phyloP scores from a whole-genome alignment of 2,797 vertebrate genomes.

The Odontamblyopus lacepedii region DNA sequence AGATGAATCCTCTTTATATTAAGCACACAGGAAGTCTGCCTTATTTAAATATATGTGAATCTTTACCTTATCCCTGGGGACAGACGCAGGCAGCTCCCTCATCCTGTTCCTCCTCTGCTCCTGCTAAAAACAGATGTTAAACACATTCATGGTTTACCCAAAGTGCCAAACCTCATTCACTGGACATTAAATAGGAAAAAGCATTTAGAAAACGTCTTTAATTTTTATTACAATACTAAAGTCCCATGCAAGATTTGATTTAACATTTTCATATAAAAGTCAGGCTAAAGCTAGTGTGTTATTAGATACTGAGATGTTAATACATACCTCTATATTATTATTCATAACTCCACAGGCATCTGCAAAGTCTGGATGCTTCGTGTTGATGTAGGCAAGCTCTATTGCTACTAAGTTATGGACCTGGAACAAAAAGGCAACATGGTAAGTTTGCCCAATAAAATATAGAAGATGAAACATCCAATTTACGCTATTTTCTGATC shows the following conservation, averaged over 20 bases:
- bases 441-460: background rate
- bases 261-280: constrained; percentile 2
- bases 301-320: fast-evolving
- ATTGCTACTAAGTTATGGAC: constrained; percentile 98
- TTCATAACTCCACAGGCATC: constrained; percentile 98
- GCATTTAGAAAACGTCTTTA: background rate
- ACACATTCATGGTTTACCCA: background rate
- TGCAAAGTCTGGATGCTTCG: constrained; percentile 97
- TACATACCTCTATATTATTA: constrained; percentile 94
- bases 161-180: constrained; percentile 5
- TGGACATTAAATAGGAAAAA: background rate
- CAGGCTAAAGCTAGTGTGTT: background rate
- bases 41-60: background rate
- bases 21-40: background rate
- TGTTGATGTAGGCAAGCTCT: constrained; percentile 98
- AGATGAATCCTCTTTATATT: constrained; percentile 25
- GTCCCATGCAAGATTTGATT: constrained; percentile 1
- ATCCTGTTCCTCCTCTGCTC: constrained; percentile 94
- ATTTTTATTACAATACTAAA: background rate
- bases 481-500: too few species aligned
- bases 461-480: too few species aligned
- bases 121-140: constrained; percentile 58
- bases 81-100: constrained; percentile 85
- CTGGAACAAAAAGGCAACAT: constrained; percentile 61
- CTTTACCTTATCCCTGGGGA: constrained; percentile 91